Base-by-base conservation (phyloP, 2,888 invertebrate species). In the Meta bourneti region DNA sequence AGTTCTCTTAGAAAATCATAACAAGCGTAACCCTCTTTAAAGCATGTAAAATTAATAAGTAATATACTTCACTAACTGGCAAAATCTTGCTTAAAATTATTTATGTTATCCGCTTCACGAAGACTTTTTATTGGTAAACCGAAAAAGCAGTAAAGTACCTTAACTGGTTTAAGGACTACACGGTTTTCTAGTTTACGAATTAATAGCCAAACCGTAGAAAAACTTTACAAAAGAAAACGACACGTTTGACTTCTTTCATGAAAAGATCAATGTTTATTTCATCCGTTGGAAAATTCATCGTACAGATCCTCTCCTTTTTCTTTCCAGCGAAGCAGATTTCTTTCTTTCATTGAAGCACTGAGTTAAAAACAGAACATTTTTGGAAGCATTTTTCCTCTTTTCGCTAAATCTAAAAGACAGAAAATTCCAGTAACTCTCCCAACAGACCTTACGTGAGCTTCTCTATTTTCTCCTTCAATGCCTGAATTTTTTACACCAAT, bases 351-450 rank as follows among this genome's bases (percentile, higher is more conserved):
- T 91, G 77, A 71, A 78, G 77, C 89, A 89, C 61, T 78, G 91
- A 86, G 91, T 91, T 86, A 91, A 91, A 90, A 91, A 87, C 87
- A 91, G 91, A 91, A 87, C 82, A 80, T 86, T 91, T 91, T 82
- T 77, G 82, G 82, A 52, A 80, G 82, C 81, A 78, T 81, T 87
- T 91, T 85, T 85, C 85, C 90, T 72, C 71, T 83, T 90, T 85
- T 86, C 79, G 80, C 91, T 91, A 91, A 91, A 91, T 91, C 91
- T 91, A 91, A 91, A 91, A 91, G 91, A 91, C 86, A 91, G 91
- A 77, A 91, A 87, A 91, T 91, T 91, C 91, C 82, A 82, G 91
- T 91, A 87, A 91, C 91, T 86, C 86, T 91, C 91, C 91, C 91
- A 74, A 81, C 52, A 77, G 91, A 87, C 91, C 77, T 87, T 75